Conservation (phyloP, 1,140 invertebrate species). For the Drosophila eugracilis region DNA sequence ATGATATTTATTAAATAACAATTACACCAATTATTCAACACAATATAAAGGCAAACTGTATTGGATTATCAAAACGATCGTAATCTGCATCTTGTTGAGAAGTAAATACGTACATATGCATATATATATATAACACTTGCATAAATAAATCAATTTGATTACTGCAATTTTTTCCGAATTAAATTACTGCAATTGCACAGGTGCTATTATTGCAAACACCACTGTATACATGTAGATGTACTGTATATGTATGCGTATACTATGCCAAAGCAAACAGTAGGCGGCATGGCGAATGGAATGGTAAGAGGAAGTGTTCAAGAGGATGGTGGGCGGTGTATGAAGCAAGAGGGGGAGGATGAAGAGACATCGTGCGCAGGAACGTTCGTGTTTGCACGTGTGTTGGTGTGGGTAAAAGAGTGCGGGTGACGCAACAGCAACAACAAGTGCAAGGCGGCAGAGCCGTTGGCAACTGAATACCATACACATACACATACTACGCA, state of each 20-base stretch:
- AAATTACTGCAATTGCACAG: not conserved
- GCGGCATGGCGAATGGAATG: slow-evolving; percentile 42
- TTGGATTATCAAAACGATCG: no score
- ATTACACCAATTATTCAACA: no score
- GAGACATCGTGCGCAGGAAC: slow-evolving; percentile 52
- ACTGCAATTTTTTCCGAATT: not conserved
- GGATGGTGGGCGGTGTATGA: not conserved
- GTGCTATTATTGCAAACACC: slow-evolving; percentile 13
- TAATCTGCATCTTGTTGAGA: no score
- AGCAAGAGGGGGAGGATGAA: not conserved
- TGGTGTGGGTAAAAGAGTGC: slow-evolving; percentile 53
- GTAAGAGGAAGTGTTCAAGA: slow-evolving; percentile 18
- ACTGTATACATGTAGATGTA: slow-evolving; percentile 2
- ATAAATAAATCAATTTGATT: slow-evolving; percentile 1
- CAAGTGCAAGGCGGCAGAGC: slow-evolving; percentile 74
- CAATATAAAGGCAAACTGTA: no score
- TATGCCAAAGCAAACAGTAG: slow-evolving; percentile 58
- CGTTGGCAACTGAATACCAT: slow-evolving; percentile 74
- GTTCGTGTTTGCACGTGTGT: slow-evolving; percentile 13
- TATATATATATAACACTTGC: not conserved
- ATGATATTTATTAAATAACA: no score
- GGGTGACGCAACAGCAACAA: slow-evolving; percentile 82
- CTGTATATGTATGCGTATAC: not conserved
- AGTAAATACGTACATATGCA: not conserved
- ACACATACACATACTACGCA: slow-evolving; percentile 30